These are phyloP conservation scores for Mylabris phalerata DNA, from an alignment of 1,140 invertebrate species.

Conservation along the genomic window DNA sequence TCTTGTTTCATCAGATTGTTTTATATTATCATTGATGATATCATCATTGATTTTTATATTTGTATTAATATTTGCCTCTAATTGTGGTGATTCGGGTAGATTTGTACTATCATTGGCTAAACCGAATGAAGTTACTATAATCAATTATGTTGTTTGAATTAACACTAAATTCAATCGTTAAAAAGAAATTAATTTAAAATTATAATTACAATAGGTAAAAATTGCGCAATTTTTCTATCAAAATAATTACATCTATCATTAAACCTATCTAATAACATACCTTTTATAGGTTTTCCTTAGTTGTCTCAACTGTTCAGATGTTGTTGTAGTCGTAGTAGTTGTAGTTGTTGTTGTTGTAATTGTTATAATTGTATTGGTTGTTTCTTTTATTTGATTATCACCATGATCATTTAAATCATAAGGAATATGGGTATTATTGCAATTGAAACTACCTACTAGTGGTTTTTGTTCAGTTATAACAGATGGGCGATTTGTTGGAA, in stretches of 20 bases:
- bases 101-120: too few relatives aligned
- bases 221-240: background rate
- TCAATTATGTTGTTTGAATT: too few relatives aligned
- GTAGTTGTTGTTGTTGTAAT: conserved; percentile 35
- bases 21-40: too few relatives aligned
- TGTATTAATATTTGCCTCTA: too few relatives aligned
- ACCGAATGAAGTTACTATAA: too few relatives aligned
- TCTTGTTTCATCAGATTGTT: too few relatives aligned
- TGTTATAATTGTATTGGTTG: background rate
- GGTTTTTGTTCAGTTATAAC: conserved; percentile 48
- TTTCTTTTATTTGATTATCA: conserved; percentile 7
- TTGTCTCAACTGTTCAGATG: conserved; percentile 41
- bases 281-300: conserved; percentile 20
- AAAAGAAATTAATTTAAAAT: too few relatives aligned
- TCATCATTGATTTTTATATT: too few relatives aligned
- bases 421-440: conserved; percentile 22
- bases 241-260: background rate
- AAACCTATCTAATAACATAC: conserved; percentile 3
- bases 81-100: too few relatives aligned
- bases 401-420: conserved; percentile 9
- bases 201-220: too few relatives aligned
- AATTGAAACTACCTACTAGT: conserved; percentile 10
- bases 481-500: conserved; percentile 35
- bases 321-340: conserved; percentile 27
- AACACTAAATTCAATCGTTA: too few relatives aligned